phyloP scores from a whole-genome alignment of 2,888 invertebrate species.

The Fragum fragum region DNA sequence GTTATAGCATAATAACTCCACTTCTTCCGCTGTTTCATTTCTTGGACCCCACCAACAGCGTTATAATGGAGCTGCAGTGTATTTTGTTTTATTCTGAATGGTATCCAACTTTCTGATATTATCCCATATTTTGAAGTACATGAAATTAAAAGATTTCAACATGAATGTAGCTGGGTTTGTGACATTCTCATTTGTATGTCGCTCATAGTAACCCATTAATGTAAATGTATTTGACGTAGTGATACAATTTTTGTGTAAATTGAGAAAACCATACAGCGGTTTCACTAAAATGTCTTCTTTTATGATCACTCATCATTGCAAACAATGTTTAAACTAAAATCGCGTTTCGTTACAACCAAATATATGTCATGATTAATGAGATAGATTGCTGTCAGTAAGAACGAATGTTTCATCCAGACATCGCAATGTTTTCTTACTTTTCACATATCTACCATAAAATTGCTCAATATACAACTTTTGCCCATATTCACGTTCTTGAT shows the following conservation, averaged over 20 bases:
- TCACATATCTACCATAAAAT: too few relatives aligned
- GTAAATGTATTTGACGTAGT: background rate
- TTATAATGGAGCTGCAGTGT: too few relatives aligned
- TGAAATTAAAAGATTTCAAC: background rate
- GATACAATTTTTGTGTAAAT: background rate
- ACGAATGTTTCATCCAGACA: constrained; percentile 13
- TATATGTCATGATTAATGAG: background rate
- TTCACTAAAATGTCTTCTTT: background rate
- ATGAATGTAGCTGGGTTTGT: background rate
- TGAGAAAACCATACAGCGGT: background rate
- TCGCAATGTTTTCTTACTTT: too few relatives aligned
- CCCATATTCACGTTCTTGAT: constrained; percentile 4
- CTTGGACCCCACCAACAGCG: too few relatives aligned
- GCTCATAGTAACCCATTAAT: background rate
- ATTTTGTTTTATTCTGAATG: background rate
- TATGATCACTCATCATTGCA: background rate
- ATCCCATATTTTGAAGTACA: background rate
- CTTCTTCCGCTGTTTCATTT: too few relatives aligned
- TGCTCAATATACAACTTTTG: background rate
- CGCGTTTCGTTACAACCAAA: background rate
- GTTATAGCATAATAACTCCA: too few relatives aligned
- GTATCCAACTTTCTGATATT: background rate
- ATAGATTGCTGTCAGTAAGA: background rate
- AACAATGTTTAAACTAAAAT: background rate
- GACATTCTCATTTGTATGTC: background rate